A percentile compares a stretch with the other conserved stretches of the same genome.
Evolutionary conservation across 1,140 invertebrate genomes (phyloP).

Genomic region (Schlechtendalia chinensis): DNA sequence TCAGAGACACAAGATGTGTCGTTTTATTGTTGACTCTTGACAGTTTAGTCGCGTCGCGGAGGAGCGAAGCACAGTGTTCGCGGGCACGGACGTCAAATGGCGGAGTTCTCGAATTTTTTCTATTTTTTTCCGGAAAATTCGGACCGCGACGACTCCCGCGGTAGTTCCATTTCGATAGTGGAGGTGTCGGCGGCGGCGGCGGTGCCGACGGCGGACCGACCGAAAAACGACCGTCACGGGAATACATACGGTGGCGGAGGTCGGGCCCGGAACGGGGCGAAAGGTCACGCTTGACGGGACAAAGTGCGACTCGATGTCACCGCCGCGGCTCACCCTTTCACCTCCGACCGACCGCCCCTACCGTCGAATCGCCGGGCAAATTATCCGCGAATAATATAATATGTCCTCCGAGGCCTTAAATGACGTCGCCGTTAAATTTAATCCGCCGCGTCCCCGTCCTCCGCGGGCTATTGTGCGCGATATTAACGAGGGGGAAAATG

Average conservation of each 20-base stretch:
- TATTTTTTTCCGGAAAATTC: no score
- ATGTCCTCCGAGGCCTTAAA: slow-evolving; percentile 40
- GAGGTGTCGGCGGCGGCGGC: no score
- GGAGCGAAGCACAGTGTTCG: no score
- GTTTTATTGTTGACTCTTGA: no score
- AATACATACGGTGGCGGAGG: background rate
- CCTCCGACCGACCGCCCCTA: background rate
- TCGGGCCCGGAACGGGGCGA: background rate
- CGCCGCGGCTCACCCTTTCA: background rate
- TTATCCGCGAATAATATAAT: slow-evolving; percentile 41
- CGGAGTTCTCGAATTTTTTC: no score
- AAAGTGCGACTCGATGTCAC: slow-evolving; percentile 43
- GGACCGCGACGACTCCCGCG: no score
- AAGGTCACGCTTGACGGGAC: slow-evolving; percentile 36
- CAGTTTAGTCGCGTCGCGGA: no score
- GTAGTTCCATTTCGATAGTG: no score
- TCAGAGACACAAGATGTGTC: no score
- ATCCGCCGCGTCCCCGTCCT: slow-evolving; percentile 13
- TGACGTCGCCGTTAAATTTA: slow-evolving; percentile 36
- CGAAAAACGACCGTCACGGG: slow-evolving; percentile 27
- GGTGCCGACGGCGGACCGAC: no score
- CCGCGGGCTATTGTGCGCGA: background rate
- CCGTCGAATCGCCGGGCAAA: background rate
- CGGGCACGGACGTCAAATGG: no score
- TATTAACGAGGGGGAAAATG: slow-evolving; percentile 18